Conservation (phyloP, 2,797 vertebrate species). For the Artibeus lituratus region DNA sequence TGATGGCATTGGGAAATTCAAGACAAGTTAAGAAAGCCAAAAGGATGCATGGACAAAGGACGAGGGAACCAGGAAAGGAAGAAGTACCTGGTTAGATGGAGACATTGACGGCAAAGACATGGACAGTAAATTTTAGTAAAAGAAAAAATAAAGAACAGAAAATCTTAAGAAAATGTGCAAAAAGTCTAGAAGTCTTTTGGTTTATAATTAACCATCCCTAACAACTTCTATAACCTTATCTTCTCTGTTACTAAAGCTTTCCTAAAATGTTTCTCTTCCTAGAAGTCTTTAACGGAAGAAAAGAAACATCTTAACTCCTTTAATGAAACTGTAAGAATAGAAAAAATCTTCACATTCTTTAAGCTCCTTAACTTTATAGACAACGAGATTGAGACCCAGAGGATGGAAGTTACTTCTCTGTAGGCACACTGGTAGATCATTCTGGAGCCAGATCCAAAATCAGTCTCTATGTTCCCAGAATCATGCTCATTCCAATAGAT, state of each 20-base stretch:
- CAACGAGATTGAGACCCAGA: not conserved
- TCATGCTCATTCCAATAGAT: not conserved
- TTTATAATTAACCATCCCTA: not conserved
- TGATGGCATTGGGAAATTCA: no score
- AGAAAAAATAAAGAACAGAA: not conserved
- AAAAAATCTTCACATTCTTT: not conserved
- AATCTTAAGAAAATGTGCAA: not conserved
- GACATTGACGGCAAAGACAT: not conserved
- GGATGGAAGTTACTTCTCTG: not conserved
- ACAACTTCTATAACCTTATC: not conserved
- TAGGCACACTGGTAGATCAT: not conserved
- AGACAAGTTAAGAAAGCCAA: not conserved
- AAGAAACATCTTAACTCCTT: not conserved
- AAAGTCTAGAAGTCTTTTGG: not conserved
- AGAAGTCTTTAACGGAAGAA: not conserved
- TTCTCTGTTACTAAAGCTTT: not conserved
- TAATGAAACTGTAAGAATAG: not conserved
- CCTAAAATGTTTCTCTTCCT: slow-evolving; percentile 15
- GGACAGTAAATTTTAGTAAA: not conserved
- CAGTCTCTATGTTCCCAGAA: not conserved
- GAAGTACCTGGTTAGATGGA: not conserved
- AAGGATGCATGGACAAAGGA: accelerated
- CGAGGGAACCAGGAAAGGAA: not conserved
- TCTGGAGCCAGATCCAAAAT: not conserved
- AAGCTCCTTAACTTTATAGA: not conserved